Percentiles rank a stretch among this genome's conserved stretches.
phyloP scores from a whole-genome alignment of 2,888 invertebrate genomes.

The Cephus rjabovi region DNA sequence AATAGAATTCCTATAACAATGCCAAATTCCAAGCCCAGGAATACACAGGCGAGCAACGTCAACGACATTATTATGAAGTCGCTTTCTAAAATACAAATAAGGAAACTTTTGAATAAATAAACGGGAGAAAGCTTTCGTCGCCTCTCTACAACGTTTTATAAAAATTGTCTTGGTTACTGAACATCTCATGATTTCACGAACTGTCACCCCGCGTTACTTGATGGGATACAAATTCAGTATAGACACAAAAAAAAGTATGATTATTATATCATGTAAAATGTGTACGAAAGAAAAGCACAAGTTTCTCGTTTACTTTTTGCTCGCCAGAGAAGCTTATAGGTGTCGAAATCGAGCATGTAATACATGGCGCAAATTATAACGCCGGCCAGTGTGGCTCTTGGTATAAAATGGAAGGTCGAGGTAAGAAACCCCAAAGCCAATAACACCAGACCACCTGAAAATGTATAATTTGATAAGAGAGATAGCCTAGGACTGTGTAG shows the following conservation, averaged over 20 bases:
- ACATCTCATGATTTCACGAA: background rate
- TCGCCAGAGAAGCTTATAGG: conserved; percentile 67
- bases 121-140: background rate
- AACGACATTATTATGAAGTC: conserved; percentile 72
- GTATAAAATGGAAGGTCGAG: conserved; percentile 69
- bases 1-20: conserved; percentile 71
- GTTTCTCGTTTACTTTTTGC: conserved; percentile 65
- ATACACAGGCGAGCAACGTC: conserved; percentile 72
- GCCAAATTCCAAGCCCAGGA: conserved; percentile 75
- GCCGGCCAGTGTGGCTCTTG: conserved; percentile 70
- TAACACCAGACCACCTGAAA: conserved; percentile 68
- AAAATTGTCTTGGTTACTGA: background rate
- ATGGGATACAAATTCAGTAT: background rate
- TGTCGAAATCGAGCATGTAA: conserved; percentile 69
- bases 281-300: background rate
- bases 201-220: background rate
- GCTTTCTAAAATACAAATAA: conserved; percentile 65
- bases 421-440: conserved; percentile 70
- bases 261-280: background rate
- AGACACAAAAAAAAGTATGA: background rate
- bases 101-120: background rate
- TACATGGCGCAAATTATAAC: conserved; percentile 74
- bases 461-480: background rate
- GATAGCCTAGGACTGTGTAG: background rate
- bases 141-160: background rate